Percentiles rank a stretch among this genome's conserved stretches.
These are phyloP conservation scores for Ambastaia sidthimunki DNA, from an alignment of 2,797 vertebrate genomes.

Conservation along the genomic window DNA sequence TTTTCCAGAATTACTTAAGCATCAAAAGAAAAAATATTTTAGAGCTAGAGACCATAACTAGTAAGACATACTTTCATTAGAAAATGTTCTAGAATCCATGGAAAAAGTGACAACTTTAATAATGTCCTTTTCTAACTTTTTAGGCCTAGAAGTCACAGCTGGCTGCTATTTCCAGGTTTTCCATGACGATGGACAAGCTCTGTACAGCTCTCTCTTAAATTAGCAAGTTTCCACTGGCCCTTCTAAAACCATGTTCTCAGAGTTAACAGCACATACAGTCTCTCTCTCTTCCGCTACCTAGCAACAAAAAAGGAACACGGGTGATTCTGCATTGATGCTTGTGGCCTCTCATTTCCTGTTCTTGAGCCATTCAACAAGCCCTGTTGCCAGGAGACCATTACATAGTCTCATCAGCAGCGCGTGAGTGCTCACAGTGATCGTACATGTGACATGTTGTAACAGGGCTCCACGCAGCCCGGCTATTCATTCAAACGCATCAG, in stretches of 20 bases:
- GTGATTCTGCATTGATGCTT: constrained; percentile 24
- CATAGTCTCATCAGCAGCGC: constrained; percentile 27
- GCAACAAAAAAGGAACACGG: constrained; percentile 32
- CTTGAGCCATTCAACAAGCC: constrained; percentile 39
- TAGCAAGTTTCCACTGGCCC: neutral
- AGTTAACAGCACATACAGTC: neutral
- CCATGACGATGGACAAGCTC: neutral
- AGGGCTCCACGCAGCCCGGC: neutral
- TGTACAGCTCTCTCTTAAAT: neutral
- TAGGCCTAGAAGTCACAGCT: neutral
- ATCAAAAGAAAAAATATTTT: too few species aligned
- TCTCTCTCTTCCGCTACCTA: constrained; percentile 17
- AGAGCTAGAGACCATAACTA: too few species aligned
- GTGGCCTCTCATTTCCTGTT: constrained; percentile 29
- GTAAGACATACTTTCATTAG: too few species aligned
- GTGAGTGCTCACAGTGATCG: constrained; percentile 19
- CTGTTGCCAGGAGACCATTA: constrained; percentile 50
- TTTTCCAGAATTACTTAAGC: too few species aligned
- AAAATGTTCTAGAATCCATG: too few species aligned
- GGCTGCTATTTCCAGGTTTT: neutral
- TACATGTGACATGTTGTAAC: constrained; percentile 20
- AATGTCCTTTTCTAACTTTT: neutral
- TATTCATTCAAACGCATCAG: constrained; percentile 15
- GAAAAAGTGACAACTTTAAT: too few species aligned
- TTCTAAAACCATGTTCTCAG: constrained; percentile 11